Conservation (phyloP, 2,113 vertebrate genomes). For the Salvelinus namaycush region DNA sequence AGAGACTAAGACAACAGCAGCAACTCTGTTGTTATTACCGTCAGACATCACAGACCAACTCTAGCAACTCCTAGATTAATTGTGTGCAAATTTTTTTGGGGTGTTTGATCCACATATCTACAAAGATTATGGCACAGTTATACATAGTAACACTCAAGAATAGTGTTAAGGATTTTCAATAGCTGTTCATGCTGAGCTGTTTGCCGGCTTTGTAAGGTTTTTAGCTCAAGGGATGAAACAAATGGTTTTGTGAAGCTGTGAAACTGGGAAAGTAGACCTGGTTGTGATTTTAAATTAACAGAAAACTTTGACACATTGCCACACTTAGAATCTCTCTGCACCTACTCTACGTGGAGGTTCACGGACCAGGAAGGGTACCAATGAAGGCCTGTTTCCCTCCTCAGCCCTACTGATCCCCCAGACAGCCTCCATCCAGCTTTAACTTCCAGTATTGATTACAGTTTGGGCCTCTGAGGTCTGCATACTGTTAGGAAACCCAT, state of each 20-base stretch:
- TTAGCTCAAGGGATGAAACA: slow-evolving; percentile 3
- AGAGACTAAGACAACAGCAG: background rate
- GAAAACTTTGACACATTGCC: background rate
- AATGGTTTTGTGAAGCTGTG: no score
- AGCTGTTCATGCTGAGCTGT: background rate
- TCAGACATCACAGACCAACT: slow-evolving; percentile 13
- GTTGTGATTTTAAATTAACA: background rate
- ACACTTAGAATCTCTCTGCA: background rate
- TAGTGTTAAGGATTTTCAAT: background rate
- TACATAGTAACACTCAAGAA: slow-evolving; percentile 12
- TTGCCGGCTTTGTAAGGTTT: background rate
- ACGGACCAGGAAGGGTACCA: background rate
- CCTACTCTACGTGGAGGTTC: background rate
- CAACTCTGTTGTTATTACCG: background rate
- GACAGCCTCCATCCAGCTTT: background rate
- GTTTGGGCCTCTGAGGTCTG: slow-evolving; percentile 17
- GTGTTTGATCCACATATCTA: background rate
- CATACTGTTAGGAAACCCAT: slow-evolving; percentile 1
- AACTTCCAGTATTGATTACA: background rate
- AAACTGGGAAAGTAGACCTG: no score
- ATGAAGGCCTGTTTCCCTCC: background rate
- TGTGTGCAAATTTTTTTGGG: background rate
- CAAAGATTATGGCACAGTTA: slow-evolving; percentile 3
- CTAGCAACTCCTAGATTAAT: slow-evolving; percentile 4
- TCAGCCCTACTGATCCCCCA: background rate